Percentiles rank a stretch among this genome's conserved stretches.
phyloP scores from a whole-genome alignment of 2,797 vertebrate species.

The Notolepis coatsorum region DNA sequence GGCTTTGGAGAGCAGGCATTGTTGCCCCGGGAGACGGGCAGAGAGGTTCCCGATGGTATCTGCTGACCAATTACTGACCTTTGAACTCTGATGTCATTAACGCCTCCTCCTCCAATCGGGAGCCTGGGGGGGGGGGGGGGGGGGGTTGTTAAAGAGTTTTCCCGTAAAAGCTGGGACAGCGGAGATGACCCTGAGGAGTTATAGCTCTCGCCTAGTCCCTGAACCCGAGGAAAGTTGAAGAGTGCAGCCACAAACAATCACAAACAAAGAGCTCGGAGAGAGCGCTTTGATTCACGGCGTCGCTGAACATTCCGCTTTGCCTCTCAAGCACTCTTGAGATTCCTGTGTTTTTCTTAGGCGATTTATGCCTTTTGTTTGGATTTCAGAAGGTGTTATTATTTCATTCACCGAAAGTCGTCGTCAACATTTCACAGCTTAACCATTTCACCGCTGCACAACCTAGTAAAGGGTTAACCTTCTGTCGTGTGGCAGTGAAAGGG shows the following conservation, averaged over 20 bases:
- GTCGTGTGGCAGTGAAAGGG: no score
- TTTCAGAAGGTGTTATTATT: no score
- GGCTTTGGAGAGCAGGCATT: constrained; percentile 46
- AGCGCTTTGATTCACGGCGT: not conserved
- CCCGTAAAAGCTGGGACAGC: constrained; percentile 39
- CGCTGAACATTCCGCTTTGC: not conserved
- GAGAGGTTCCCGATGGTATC: constrained; percentile 25
- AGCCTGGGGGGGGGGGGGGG: no score
- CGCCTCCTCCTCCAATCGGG: constrained; percentile 7
- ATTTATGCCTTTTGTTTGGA: not conserved
- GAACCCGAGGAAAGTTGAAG: constrained; percentile 8
- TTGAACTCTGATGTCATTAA: constrained; percentile 37
- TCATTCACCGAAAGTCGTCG: not conserved
- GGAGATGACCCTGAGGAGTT: constrained; percentile 10
- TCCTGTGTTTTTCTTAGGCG: not conserved
- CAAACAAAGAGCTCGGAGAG: not conserved
- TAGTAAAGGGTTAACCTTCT: no score
- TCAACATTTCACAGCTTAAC: no score
- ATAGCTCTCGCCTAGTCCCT: not conserved
- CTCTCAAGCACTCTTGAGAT: not conserved
- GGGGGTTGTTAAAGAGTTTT: constrained; percentile 18
- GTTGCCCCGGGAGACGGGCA: constrained; percentile 24
- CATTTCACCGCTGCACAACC: no score
- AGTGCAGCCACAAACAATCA: constrained; percentile 25
- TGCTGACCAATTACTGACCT: constrained; percentile 35